Base-by-base conservation (phyloP, 2,888 invertebrate genomes). In the Dioctria linearis region DNA sequence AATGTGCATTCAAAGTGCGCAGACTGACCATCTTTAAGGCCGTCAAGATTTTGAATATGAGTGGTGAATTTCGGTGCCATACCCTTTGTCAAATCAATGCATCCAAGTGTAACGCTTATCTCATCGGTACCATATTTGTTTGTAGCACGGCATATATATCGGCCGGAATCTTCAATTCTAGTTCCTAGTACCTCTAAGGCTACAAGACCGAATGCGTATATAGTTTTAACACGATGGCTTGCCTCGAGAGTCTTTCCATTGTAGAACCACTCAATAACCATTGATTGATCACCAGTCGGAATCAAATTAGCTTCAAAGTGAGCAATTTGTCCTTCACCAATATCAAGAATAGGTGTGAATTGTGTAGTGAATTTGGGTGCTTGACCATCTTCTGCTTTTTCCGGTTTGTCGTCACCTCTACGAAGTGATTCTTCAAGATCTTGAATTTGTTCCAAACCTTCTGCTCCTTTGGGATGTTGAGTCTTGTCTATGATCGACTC, bases 151-250 rank as follows among this genome's bases (percentile, higher is more conserved):
- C 97, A 97, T 1, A 95, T 95, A 87, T 96, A 97, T 43, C 92
- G 93, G 61, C 98, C 98, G 42, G 96, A 94, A 88, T 99, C 99
- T 87, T 95, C 94, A 81, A 95, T 95, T 87, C 96, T 97, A 0
- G 97, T 96, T 82, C 98, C 98, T 37, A 97, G 91, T 84, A 99
- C 96, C 91, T 99, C 99, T 61, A 99, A 91, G 63, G 98, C 96
- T 39, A 98, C 98, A 94, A 97, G 98, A 79, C 99, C 99, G 88
- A 99, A 98, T 13, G 98, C 98, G 87, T 98, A 96, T 11, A 98
- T 96, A 9, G 98, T 98, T 86, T 96, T 92, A 82, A 95, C 94
- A 83, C 98, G 93, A 87, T 97, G 97, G 88, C 96, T 95, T 61
- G 96, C 96, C 87, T 95, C 95, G 82, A 96, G 91, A 2, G 95